Evolutionary conservation across 2,888 invertebrate genomes (phyloP), one percentile per base, ranked within the genome.

Genomic region (Meteorus colon): DNA sequence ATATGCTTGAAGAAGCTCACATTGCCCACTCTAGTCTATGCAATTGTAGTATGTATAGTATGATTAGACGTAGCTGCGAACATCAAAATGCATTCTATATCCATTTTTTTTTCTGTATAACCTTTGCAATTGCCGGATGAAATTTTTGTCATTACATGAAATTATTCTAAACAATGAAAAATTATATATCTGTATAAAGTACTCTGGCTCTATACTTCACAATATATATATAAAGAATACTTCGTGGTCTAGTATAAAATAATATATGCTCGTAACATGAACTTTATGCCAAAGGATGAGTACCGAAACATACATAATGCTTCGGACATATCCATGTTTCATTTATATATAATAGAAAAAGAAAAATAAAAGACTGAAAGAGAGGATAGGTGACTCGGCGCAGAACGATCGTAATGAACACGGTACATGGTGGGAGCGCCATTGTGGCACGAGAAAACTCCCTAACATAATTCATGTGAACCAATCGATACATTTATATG

Each of bases 351-450:
- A 19, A 48, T 31, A n/a, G n/a, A 51, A 16, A n/a, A 41, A 34
- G 27, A 45, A 63, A 65, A 48, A 51, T 75, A 75, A 77, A 19
- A 27, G 59, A 60, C 0, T 4, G 6, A 27, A 48, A 48, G 4
- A 16, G n/a, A 48, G n/a, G 4, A 51, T 55, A 19, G 19, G 10
- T 55, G 24, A 19, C 19, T 19, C 8, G 19, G 19, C 55, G 31
- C 31, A 27, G 29, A 62, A 60, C 12, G 59, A 60, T 29, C 5
- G 6, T 77, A 73, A 68, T 67, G 45, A 73, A 74, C 72, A 51
- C 77, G 75, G 78, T 78, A 78, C 79, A 82, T 75, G 79, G 80
- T 82, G 81, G 71, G 12, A 31, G 34, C 29, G 55, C 66, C 24
- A 41, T 73, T 24, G 59, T 74, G 65, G 66, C 12, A 31, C 31